Conservation (phyloP, 2,113 vertebrate species). For the Numenius arquata region DNA sequence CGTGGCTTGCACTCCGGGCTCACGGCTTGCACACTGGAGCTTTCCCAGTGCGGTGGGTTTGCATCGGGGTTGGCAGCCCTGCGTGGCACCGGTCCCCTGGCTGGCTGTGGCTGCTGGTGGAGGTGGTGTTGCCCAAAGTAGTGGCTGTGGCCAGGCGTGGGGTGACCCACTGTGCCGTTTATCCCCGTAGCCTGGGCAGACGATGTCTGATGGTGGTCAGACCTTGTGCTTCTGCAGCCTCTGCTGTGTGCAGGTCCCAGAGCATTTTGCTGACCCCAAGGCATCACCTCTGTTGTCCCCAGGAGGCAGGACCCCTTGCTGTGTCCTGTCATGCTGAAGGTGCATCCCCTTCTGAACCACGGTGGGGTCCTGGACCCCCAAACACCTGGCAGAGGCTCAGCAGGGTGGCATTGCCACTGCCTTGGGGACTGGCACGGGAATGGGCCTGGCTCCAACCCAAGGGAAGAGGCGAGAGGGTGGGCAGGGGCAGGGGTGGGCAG, state of each 20-base stretch:
- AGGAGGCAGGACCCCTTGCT: not conserved
- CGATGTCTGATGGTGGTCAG: not conserved
- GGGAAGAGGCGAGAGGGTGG: too few species aligned
- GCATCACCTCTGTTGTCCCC: not conserved
- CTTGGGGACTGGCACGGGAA: too few species aligned
- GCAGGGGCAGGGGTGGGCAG: too few species aligned
- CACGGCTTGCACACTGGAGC: not conserved
- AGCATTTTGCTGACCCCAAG: not conserved
- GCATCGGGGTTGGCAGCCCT: not conserved
- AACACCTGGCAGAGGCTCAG: too few species aligned
- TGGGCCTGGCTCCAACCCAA: too few species aligned
- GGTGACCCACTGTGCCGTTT: accelerated
- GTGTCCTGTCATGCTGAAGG: accelerated
- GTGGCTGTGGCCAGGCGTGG: not conserved
- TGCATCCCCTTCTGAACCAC: too few species aligned
- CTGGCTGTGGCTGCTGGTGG: not conserved
- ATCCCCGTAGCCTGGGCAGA: accelerated
- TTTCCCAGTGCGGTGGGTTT: accelerated
- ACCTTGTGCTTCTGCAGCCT: too few species aligned
- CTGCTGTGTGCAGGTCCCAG: not conserved
- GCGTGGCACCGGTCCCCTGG: not conserved
- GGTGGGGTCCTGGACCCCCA: too few species aligned
- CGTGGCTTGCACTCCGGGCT: accelerated
- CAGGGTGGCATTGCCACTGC: too few species aligned
- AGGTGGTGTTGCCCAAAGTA: not conserved